Evolutionary conservation across 2,113 vertebrate genomes (phyloP).

Genomic region (Phrynosoma blainvillii): DNA sequence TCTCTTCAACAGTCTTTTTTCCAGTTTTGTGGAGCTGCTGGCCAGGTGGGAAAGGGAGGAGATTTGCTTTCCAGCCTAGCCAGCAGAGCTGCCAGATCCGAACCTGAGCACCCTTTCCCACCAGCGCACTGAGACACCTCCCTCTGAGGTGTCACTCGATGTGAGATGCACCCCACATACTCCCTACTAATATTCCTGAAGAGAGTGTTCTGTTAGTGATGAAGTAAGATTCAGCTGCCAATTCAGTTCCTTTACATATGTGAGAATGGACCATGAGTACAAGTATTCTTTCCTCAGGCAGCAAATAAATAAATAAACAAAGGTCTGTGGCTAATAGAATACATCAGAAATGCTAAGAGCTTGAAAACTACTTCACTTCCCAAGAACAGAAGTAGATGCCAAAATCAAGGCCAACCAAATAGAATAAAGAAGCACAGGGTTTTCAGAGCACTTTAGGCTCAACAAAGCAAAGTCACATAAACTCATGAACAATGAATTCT

Average conservation of each 20-base stretch:
- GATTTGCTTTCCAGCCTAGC: too few relatives aligned
- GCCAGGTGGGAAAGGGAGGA: too few relatives aligned
- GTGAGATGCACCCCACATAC: too few relatives aligned
- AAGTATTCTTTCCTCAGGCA: too few relatives aligned
- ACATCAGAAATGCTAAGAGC: neutral
- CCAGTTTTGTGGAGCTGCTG: too few relatives aligned
- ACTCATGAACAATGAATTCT: neutral
- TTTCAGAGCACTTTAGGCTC: neutral
- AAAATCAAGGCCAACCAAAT: neutral
- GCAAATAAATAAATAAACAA: neutral
- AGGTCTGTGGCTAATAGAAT: neutral
- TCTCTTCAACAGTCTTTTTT: too few relatives aligned
- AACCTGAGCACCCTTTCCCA: too few relatives aligned
- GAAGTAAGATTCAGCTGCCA: neutral
- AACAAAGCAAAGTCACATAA: conserved; percentile 19
- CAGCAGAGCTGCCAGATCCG: too few relatives aligned
- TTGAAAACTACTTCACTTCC: neutral
- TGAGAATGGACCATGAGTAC: neutral
- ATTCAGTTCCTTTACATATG: neutral
- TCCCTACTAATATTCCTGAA: too few relatives aligned
- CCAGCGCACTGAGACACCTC: too few relatives aligned
- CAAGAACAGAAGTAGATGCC: neutral
- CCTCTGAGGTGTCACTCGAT: too few relatives aligned
- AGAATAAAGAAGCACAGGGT: neutral
- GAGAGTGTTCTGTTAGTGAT: too few relatives aligned